A percentile compares a stretch with the other conserved stretches of the same genome.
Evolutionary conservation across 1,140 invertebrate species (phyloP).

Genomic region (Brachionus rotundiformis): DNA sequence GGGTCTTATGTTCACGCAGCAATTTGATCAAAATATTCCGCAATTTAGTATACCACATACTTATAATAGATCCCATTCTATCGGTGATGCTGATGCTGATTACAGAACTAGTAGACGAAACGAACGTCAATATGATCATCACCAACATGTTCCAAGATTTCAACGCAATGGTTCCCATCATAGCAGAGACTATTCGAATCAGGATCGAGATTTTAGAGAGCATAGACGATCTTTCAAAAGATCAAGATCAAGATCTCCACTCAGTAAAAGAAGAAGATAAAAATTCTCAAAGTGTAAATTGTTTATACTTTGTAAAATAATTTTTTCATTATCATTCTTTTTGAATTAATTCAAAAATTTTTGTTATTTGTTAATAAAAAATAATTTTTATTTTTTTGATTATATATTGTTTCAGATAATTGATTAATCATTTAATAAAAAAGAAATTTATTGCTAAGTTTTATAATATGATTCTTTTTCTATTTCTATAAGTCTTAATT

Average conservation of each 20-base stretch:
- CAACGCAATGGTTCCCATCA: not conserved
- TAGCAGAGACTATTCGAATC: not conserved
- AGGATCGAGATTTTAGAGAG: not conserved
- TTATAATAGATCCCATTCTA: slow-evolving; percentile 10
- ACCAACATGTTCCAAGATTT: not conserved
- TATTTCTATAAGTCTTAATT: too few relatives aligned
- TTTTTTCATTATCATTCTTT: not conserved
- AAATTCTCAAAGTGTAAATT: not conserved
- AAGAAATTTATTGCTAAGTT: too few relatives aligned
- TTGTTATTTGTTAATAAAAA: slow-evolving; percentile 22
- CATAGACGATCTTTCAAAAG: slow-evolving; percentile 9
- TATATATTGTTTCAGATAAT: too few relatives aligned
- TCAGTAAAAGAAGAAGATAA: slow-evolving; percentile 37
- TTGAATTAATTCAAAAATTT: not conserved
- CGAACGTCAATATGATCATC: not conserved
- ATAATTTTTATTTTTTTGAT: too few relatives aligned
- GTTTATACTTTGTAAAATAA: not conserved
- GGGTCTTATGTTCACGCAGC: not conserved
- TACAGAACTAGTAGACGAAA: slow-evolving; percentile 24
- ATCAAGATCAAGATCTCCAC: slow-evolving; percentile 22
- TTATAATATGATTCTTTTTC: too few relatives aligned
- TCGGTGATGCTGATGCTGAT: not conserved
- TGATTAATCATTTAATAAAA: too few relatives aligned
- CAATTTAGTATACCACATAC: not conserved
- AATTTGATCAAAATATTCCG: not conserved